Conservation (phyloP, 2,797 vertebrate genomes). For the Halcyon leucocephala region DNA sequence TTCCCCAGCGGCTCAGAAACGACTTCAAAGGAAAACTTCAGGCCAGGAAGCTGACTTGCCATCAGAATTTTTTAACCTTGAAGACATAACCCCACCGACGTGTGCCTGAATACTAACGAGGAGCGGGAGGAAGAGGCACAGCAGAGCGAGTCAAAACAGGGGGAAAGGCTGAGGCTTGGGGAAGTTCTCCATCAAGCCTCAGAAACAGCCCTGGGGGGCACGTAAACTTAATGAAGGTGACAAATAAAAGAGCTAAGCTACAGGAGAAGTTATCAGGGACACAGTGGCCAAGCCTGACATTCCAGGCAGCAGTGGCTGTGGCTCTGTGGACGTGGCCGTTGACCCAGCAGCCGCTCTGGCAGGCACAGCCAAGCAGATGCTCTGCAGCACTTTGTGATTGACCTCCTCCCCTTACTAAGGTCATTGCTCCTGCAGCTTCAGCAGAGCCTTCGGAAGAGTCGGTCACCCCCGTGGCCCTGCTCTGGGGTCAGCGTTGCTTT, state of each 20-base stretch:
- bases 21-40: conserved; percentile 70
- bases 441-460: not conserved
- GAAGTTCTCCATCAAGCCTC: not conserved
- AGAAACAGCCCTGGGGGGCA: not conserved
- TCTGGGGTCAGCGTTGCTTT: accelerated
- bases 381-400: accelerated
- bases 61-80: conserved; percentile 65
- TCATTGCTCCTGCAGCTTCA: not conserved
- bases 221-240: not conserved
- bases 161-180: not conserved
- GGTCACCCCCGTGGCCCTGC: not conserved
- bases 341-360: not conserved
- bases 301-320: not conserved
- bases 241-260: not conserved
- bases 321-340: not conserved
- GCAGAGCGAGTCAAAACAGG: not conserved
- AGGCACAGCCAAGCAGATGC: not conserved
- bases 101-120: conserved; percentile 52
- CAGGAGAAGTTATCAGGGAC: not conserved
- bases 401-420: not conserved
- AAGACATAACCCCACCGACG: conserved; percentile 38
- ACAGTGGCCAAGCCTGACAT: not conserved
- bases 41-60: conserved; percentile 50
- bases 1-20: conserved; percentile 47
- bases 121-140: not conserved